Base-by-base conservation (phyloP, 2,113 vertebrate species). In the Siniperca chuatsi region DNA sequence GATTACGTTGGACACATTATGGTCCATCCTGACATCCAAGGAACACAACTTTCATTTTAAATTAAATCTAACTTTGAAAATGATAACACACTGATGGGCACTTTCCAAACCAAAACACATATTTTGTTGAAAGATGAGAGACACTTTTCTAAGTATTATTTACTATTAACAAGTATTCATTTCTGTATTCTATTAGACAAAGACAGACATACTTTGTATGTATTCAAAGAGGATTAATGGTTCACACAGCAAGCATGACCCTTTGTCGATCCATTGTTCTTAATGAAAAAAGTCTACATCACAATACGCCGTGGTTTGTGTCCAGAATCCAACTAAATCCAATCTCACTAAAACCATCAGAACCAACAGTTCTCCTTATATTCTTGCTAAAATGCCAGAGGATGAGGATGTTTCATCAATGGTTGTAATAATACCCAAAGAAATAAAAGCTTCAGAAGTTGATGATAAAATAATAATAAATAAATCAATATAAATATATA, bases 171-270 rank as follows among this genome's bases (percentile, higher is more conserved):
- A 46, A 60, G 52, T 15, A 57, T 58, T 82, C 4, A 78, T 87
- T 77, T 78, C 66, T 35, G 68, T 8, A 35, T 68, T 74, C 60
- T 33, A 68, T 80, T 74, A 79, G 67, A 54, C 55, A 23, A 76
- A 25, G 9, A 75, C 72, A 35, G 37, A 65, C 82, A 67, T 71
- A 67, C 78, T 84, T 79, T 87, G 60, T 77, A 82, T 88, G 75
- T 69, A 85, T 87, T 85, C 73, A 89, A 78, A 78, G 25, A 37
- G n/a, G 75, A 87, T 85, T 85, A 79, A 77, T 69, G 57, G 21
- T 73, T 70, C 37, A 46, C 44, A 61, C 50, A 58, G 46, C n/a
- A 40, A 72, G 42, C 33, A 44, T 75, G 35, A 52, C 40, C 54
- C n/a, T 68, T 52, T 35, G 37, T 72, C 29, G 29, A 83, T 79